These are phyloP conservation scores for Cheilosia vernalis DNA, from an alignment of 2,888 invertebrate species.

Conservation along the genomic window DNA sequence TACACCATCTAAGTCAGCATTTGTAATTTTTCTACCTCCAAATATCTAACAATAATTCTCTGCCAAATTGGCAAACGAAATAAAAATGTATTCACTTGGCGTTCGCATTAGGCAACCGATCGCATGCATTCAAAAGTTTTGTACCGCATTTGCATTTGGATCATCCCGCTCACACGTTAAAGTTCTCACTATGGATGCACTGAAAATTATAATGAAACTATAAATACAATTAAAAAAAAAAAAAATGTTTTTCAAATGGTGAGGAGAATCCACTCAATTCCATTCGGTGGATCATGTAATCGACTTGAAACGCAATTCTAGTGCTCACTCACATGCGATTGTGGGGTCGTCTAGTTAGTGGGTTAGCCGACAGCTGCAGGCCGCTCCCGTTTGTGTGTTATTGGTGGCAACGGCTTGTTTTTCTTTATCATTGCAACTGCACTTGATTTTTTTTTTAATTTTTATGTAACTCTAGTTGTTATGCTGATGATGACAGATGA, in stretches of 20 bases:
- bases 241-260: slow-evolving; percentile 1
- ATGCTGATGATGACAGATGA: slow-evolving; percentile 53
- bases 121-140: slow-evolving; percentile 4
- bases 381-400: slow-evolving; percentile 65
- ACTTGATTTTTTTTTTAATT: slow-evolving; percentile 61
- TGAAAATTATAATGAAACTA: slow-evolving; percentile 49
- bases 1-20: slow-evolving; percentile 9
- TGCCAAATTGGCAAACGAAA: slow-evolving; percentile 71
- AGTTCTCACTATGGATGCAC: slow-evolving; percentile 41
- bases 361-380: slow-evolving; percentile 31
- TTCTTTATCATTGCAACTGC: slow-evolving; percentile 28
- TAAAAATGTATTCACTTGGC: slow-evolving; percentile 43
- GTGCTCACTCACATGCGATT: slow-evolving; percentile 38
- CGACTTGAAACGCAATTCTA: slow-evolving; percentile 56
- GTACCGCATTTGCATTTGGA: slow-evolving; percentile 37
- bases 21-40: slow-evolving; percentile 29
- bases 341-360: slow-evolving; percentile 36
- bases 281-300: slow-evolving; percentile 62
- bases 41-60: slow-evolving; percentile 27
- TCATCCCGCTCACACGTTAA: slow-evolving; percentile 17
- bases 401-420: slow-evolving; percentile 37
- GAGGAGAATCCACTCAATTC: slow-evolving; percentile 40
- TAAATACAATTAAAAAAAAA: slow-evolving; percentile 22
- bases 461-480: slow-evolving; percentile 50
- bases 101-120: slow-evolving; percentile 42